Evolutionary conservation across 2,113 vertebrate species (phyloP).

Genomic region (Morone chrysops): DNA sequence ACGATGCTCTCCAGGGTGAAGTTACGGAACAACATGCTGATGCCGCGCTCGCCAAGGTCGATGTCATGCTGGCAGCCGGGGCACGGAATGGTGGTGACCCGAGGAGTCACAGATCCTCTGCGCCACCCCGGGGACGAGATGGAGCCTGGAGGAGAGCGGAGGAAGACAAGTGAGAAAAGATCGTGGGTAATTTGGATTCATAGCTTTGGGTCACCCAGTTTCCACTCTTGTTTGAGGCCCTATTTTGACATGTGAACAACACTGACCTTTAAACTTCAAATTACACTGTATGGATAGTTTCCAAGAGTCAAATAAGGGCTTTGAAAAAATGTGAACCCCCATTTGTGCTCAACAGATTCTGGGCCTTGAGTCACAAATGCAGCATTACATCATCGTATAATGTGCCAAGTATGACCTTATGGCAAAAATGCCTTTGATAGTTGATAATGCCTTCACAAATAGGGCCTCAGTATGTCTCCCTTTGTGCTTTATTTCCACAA

Average conservation of each 20-base stretch:
- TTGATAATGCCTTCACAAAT: slow-evolving; percentile 49
- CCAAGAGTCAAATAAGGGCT: slow-evolving; percentile 16
- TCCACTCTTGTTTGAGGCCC: slow-evolving; percentile 61
- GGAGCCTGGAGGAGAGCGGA: slow-evolving; percentile 78
- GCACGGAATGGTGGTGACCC: slow-evolving; percentile 90
- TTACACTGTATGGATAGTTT: slow-evolving; percentile 31
- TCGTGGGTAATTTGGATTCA: neutral
- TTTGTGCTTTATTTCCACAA: slow-evolving; percentile 60
- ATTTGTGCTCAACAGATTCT: slow-evolving; percentile 32
- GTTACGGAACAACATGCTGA: slow-evolving; percentile 96
- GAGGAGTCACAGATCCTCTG: slow-evolving; percentile 90
- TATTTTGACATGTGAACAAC: slow-evolving; percentile 49
- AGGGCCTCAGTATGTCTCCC: slow-evolving; percentile 65
- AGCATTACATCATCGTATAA: slow-evolving; percentile 41
- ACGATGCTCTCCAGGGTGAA: slow-evolving; percentile 97
- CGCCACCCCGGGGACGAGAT: slow-evolving; percentile 90
- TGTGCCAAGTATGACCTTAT: slow-evolving; percentile 48
- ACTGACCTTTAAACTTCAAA: slow-evolving; percentile 17
- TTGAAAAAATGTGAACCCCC: slow-evolving; percentile 21
- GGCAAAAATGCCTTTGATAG: slow-evolving; percentile 47
- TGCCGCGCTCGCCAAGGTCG: slow-evolving; percentile 96
- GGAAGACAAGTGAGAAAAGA: slow-evolving; percentile 55
- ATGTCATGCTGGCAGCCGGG: slow-evolving; percentile 94
- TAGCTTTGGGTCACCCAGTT: slow-evolving; percentile 32
- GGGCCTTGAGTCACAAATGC: slow-evolving; percentile 33